Conservation (phyloP, 2,888 invertebrate species). For the Orthosia gracilis region DNA sequence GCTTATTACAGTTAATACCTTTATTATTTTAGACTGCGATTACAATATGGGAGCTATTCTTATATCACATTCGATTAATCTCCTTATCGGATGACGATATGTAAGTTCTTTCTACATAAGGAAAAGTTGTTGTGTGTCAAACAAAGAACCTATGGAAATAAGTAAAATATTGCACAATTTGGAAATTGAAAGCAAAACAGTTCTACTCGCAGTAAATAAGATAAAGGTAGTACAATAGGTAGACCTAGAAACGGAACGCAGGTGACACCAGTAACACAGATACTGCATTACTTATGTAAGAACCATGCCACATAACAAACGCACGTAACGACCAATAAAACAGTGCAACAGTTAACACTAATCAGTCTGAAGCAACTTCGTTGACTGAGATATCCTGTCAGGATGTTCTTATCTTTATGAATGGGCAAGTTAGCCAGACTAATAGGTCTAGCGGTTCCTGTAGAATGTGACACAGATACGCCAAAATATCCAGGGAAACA, state of each 20-base stretch:
- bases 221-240: background rate
- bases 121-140: too few relatives aligned
- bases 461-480: constrained; percentile 41
- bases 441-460: constrained; percentile 48
- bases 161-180: background rate
- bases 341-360: constrained; percentile 19
- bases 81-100: too few relatives aligned
- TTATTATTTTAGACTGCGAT: too few relatives aligned
- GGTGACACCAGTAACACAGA: background rate
- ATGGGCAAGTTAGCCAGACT: constrained; percentile 41
- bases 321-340: constrained; percentile 20
- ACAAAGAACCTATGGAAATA: too few relatives aligned
- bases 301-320: background rate
- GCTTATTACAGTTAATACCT: too few relatives aligned
- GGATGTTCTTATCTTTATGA: constrained; percentile 54
- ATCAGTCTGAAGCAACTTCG: constrained; percentile 34
- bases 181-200: background rate
- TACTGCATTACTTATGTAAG: constrained; percentile 10
- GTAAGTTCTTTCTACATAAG: too few relatives aligned
- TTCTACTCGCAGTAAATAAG: background rate
- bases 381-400: constrained; percentile 54
- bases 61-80: background rate
- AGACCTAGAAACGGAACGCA: constrained; percentile 3
- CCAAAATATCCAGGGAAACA: constrained; percentile 45
- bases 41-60: too few relatives aligned